Conservation (phyloP, 64 coral and sea anemone species). For the Cladopsammia gracilis region DNA sequence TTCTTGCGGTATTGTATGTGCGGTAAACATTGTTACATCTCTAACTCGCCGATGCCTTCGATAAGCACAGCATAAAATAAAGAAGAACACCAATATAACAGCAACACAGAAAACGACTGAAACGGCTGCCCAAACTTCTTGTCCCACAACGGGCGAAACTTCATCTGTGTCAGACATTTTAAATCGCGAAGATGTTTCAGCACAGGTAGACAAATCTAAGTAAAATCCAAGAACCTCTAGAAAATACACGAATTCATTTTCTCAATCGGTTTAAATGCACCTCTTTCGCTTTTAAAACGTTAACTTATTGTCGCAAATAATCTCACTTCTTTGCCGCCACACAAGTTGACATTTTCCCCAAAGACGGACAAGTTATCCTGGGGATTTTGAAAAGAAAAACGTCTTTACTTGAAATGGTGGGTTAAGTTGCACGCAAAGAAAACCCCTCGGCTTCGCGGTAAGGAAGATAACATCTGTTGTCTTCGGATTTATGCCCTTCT, state of each 20-base stretch:
- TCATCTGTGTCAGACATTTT: slow-evolving; percentile 54
- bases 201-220: neutral
- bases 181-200: neutral
- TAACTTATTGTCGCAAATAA: neutral
- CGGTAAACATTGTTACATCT: slow-evolving; percentile 48
- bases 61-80: slow-evolving; percentile 94
- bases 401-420: neutral
- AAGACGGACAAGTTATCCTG: neutral
- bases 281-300: neutral
- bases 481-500: neutral
- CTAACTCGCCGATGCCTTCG: slow-evolving; percentile 84
- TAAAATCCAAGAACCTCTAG: neutral
- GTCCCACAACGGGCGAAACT: slow-evolving; percentile 41
- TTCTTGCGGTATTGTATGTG: neutral
- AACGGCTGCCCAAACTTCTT: slow-evolving; percentile 89
- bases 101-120: slow-evolving; percentile 90
- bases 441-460: neutral
- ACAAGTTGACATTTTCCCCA: neutral
- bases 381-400: too few species aligned
- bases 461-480: neutral
- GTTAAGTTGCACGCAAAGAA: neutral
- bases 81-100: slow-evolving; percentile 86
- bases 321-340: neutral
- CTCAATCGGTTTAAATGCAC: neutral
- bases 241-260: neutral